phyloP scores from a whole-genome alignment of 2,113 vertebrate species.

The Mus pahari region DNA sequence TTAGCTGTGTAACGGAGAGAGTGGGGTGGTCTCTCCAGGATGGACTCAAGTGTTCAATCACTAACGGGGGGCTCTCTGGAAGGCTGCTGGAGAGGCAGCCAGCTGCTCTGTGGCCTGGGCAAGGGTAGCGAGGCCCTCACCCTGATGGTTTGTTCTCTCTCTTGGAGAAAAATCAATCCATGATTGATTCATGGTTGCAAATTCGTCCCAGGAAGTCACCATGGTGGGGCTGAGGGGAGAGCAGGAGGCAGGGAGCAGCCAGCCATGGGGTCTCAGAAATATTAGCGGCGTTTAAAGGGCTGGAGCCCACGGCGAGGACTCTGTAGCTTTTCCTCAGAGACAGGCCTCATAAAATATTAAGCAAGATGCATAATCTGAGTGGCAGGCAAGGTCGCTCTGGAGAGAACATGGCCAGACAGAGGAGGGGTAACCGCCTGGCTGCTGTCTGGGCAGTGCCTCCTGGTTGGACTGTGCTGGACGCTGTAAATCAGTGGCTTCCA shows the following conservation, averaged over 20 bases:
- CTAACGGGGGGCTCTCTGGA: background rate
- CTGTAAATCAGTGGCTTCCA: background rate
- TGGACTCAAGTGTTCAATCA: background rate
- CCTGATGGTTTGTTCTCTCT: background rate
- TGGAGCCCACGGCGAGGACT: background rate
- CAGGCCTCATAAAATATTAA: conserved; percentile 74
- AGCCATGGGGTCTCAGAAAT: background rate
- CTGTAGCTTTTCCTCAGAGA: conserved; percentile 44
- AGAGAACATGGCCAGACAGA: conserved; percentile 55
- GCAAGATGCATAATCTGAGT: conserved; percentile 60
- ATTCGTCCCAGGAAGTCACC: background rate
- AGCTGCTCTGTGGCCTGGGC: background rate
- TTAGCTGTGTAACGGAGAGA: background rate
- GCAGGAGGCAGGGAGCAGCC: background rate
- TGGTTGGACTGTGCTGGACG: background rate
- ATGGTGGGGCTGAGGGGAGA: background rate
- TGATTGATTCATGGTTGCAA: conserved; percentile 2
- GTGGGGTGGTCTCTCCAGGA: background rate
- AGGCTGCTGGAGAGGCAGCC: background rate
- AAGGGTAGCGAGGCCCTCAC: background rate
- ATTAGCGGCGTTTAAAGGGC: conserved; percentile 24
- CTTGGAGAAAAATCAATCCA: conserved; percentile 39
- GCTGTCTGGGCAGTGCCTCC: background rate
- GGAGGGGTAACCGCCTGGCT: background rate
- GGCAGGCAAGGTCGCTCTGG: conserved; percentile 42